Evolutionary conservation across 2,888 invertebrate genomes (phyloP).

Genomic region (Aleiodes testaceus): DNA sequence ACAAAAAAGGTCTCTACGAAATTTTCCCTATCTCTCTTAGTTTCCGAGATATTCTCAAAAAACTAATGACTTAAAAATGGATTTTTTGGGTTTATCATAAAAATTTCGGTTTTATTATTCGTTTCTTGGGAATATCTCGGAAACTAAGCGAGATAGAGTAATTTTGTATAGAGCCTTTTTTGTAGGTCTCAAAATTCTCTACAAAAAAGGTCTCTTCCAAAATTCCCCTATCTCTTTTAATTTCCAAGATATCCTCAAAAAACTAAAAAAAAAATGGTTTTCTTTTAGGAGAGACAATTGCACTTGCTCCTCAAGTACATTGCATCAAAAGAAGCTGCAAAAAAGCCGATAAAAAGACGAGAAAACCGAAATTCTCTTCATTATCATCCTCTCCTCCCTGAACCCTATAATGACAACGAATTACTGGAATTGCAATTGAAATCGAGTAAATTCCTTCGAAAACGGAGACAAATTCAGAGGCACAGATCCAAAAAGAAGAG

Average conservation of each 20-base stretch:
- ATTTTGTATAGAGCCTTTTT: no score
- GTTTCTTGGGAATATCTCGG: no score
- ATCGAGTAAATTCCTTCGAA: slow-evolving; percentile 37
- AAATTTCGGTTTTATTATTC: no score
- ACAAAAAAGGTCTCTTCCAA: no score
- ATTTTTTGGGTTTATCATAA: no score
- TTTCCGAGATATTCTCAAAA: no score
- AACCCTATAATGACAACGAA: background rate
- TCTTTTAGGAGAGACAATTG: slow-evolving; percentile 54
- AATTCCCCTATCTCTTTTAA: no score
- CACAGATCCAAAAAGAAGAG: slow-evolving; percentile 49
- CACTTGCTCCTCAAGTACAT: slow-evolving; percentile 56
- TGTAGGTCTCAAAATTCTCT: no score
- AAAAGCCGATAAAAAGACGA: slow-evolving; percentile 21
- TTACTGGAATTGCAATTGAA: slow-evolving; percentile 35
- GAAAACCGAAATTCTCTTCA: slow-evolving; percentile 33
- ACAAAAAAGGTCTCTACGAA: no score
- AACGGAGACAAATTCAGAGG: slow-evolving; percentile 43
- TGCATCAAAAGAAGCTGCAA: slow-evolving; percentile 51
- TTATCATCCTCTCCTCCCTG: slow-evolving; percentile 35
- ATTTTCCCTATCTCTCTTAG: no score
- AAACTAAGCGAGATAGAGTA: no score
- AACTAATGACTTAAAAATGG: no score
- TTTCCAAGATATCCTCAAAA: background rate
- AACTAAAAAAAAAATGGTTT: background rate